Base-by-base conservation (phyloP, 2,113 vertebrate species). In the Atractosteus spatula region DNA sequence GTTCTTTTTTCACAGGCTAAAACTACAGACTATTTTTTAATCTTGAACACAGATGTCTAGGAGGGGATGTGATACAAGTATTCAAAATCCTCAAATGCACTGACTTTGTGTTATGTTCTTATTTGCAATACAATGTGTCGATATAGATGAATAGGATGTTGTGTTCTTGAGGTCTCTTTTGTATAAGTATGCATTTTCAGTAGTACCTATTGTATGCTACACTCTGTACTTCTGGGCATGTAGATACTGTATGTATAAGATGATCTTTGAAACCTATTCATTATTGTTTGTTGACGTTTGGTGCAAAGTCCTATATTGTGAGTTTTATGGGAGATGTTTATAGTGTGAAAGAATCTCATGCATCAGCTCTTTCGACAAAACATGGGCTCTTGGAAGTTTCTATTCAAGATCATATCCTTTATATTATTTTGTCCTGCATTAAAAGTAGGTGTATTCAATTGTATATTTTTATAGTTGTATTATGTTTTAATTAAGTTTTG, bases 321-420 rank as follows among this genome's bases (percentile, higher is more conserved):
- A 44, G 47, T 66, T 65, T 71, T 70, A 75, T 59, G 42, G 29
- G 51, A 4, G 12, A 3, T 29, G 66, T 65, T 47, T 74, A 8
- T 8, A 43, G 6, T 65, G 12, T 41, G 41, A 64, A 41, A 41
- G 59, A 54, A 51, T 55, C n/a, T 29, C 62, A 7, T 14, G 41
- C 57, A 10, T 66, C 3, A 4, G n/a, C 59, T 41, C 7, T 16
- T 61, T 56, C 45, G 29, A 61, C 41, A 13, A 61, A 75, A 61
- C 62, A 75, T 75, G 68, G 55, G 4, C 68, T 68, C 44, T 11
- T 57, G 54, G 62, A 72, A 55, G 42, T 65, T 43, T 8, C 47
- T 17, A 0, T 41, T 74, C 11, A 55, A 1, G 1, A 55, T 12
- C 1, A 14, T 56, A 47, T 43, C 43, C 44, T 68, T 73, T 7